Base-by-base conservation (phyloP, 2,888 invertebrate species). In the Rotaria socialis region DNA sequence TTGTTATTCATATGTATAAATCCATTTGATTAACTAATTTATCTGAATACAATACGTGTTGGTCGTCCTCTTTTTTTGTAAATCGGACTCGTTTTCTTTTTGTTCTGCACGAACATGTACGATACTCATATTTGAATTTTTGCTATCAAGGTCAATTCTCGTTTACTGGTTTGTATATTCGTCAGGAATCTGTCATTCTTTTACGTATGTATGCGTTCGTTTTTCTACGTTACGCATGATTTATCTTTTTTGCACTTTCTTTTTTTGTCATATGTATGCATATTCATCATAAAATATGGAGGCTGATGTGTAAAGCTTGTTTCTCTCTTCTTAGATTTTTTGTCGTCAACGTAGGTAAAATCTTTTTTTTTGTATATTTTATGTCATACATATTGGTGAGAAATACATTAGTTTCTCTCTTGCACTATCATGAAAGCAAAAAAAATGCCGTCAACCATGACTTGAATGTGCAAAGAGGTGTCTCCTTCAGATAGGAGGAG, bases 371-470 rank as follows among this genome's bases (percentile, higher is more conserved):
- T 67, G 19, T 67, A 67, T 67, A 35, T 67, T 41, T 3, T 67
- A 67, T 35, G 67, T 67, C 67, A 67, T 67, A 19, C 19, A 41
- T 16, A 67, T 67, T 35, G 27, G 14, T 67, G 35, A 67, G 19
- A 67, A 35, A 67, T 67, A 35, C 19, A 67, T 35, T 67, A 67
- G 35, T 67, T 67, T 19, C 35, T 35, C 19, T 67, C 67, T 27
- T 67, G 41, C 19, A 67, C 19, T 67, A 67, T 7, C 4, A 67
- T 35, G 67, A 67, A 52, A 67, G 67, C 16, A 67, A 67, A 41
- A 41, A 56, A 67, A 35, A 35, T 67, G 67, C 67, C 67, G 67
- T 67, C 67, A 67, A 67, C 35, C 67, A 67, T 67, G 35, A 67
- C 67, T 35, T 67, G 67, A 67, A 19, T 67, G 35, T 67, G 27